Conservation (phyloP, 2,888 invertebrate genomes). For the Drosophila hawaiiensis region DNA sequence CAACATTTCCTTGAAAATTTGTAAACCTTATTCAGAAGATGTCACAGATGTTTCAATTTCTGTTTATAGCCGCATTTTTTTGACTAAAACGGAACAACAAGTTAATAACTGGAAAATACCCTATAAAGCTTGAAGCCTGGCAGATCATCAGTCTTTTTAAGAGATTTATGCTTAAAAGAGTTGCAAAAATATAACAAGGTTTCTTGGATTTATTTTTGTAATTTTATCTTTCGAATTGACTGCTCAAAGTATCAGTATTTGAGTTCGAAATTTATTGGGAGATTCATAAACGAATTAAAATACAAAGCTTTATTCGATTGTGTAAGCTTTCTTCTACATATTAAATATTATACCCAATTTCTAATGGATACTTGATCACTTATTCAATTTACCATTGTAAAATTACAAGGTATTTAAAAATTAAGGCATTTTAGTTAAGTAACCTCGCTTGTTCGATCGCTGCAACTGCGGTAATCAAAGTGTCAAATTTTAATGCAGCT, state of each 20-base stretch:
- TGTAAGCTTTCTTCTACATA: background rate
- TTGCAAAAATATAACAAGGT: too few relatives aligned
- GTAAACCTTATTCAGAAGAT: slow-evolving; percentile 1
- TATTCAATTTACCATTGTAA: background rate
- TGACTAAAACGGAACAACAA: too few relatives aligned
- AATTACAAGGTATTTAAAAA: slow-evolving; percentile 10
- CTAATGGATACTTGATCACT: background rate
- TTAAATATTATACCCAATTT: background rate
- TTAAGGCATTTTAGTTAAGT: background rate
- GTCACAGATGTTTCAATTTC: background rate
- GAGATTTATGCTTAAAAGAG: background rate
- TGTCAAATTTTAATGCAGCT: slow-evolving; percentile 73
- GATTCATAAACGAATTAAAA: background rate
- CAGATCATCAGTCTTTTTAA: background rate
- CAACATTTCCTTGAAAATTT: slow-evolving; percentile 27
- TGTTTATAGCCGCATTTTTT: background rate
- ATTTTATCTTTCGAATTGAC: background rate
- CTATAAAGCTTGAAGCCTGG: background rate
- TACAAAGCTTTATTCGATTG: background rate
- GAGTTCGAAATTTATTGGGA: background rate
- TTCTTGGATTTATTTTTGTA: background rate
- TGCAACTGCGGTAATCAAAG: slow-evolving; percentile 54
- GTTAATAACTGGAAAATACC: background rate
- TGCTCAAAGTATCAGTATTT: background rate
- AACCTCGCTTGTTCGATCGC: background rate